Evolutionary conservation across 2,113 vertebrate genomes (phyloP).

Genomic region (Rostratula benghalensis): DNA sequence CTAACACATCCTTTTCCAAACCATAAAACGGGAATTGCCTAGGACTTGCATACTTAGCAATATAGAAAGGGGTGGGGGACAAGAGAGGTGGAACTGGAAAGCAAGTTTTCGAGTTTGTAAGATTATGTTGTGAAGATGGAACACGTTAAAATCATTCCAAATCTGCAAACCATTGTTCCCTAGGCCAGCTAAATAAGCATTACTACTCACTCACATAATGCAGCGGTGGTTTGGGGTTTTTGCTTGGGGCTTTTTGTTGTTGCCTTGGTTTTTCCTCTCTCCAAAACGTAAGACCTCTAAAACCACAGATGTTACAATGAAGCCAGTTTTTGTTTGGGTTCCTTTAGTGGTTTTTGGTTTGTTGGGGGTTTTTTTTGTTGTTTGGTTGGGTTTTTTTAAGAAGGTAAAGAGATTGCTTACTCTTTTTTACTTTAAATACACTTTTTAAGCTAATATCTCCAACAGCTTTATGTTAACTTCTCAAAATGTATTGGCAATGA

Average conservation of each 20-base stretch:
- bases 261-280: too few relatives aligned
- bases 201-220: background rate
- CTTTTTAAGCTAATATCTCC: too few relatives aligned
- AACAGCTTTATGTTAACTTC: too few relatives aligned
- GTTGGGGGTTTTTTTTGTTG: too few relatives aligned
- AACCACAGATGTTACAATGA: too few relatives aligned
- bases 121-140: background rate
- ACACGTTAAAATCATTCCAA: background rate
- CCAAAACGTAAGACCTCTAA: too few relatives aligned
- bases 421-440: too few relatives aligned
- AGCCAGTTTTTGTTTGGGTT: too few relatives aligned
- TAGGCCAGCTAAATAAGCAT: background rate
- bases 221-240: background rate
- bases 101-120: background rate
- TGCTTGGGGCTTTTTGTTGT: fast-evolving
- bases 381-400: too few relatives aligned
- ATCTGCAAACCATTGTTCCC: background rate
- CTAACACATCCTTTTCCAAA: background rate
- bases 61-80: fast-evolving
- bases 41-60: background rate
- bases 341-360: too few relatives aligned
- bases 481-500: too few relatives aligned
- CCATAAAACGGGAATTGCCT: background rate
- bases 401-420: too few relatives aligned
- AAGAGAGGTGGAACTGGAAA: background rate